Evolutionary conservation across 2,888 invertebrate genomes (phyloP).

Genomic region (Brachylomia viminalis): DNA sequence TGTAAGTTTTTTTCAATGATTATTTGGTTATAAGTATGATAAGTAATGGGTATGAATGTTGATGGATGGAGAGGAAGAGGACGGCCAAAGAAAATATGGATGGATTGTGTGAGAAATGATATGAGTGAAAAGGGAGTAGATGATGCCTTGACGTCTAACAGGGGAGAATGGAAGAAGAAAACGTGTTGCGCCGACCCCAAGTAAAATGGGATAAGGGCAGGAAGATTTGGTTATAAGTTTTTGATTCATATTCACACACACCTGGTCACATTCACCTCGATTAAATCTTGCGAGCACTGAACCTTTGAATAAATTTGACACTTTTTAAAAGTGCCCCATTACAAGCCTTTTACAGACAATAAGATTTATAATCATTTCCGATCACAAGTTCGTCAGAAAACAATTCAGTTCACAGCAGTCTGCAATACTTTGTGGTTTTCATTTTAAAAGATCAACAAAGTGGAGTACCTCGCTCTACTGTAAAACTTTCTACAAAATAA

Average conservation of each 20-base stretch:
- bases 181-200: no score
- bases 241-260: neutral
- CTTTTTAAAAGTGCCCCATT: neutral
- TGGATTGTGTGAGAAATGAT: no score
- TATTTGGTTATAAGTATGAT: no score
- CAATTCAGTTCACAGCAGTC: no score
- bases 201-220: no score
- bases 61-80: no score
- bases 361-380: neutral
- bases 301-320: neutral
- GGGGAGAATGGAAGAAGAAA: no score
- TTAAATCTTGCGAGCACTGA: neutral
- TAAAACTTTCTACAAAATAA: conserved; percentile 7
- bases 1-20: neutral
- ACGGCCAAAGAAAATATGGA: no score
- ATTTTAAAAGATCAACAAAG: conserved; percentile 14
- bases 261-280: neutral
- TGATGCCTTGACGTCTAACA: no score
- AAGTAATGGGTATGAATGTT: no score
- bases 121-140: no score
- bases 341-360: neutral
- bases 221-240: neutral
- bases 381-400: neutral
- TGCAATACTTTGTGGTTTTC: neutral
- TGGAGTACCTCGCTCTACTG: neutral